Base-by-base conservation (phyloP, 2,888 invertebrate genomes). In the Chelonus formosanus region DNA sequence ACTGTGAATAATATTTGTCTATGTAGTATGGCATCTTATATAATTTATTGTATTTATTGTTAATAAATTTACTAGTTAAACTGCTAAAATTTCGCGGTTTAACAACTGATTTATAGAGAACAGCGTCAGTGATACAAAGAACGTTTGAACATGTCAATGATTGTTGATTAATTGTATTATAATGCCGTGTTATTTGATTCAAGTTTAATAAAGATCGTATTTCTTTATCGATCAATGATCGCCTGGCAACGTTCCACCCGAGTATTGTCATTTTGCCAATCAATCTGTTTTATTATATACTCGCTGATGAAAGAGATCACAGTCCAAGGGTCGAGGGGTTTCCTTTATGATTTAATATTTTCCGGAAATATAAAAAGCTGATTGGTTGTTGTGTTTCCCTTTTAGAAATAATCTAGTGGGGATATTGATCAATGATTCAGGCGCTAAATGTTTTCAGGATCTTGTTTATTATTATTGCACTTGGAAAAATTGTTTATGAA, bases 1-100 rank as follows among this genome's bases (percentile, higher is more conserved):
- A 83, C 83, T 67, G 78, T 4, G 80, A 76, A 54, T 78, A 80
- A 36, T 75, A 70, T 20, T 70, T 67, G 20, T 79, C 78, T 3
- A 78, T 69, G 47, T 74, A 75, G 63, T 75, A 77, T 10, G 82
- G 80, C 81, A 82, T 83, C 55, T 70, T 76, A 68, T 50, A 45
- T 43, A 36, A 32, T 65, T 54, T 53, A 7, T 47, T 53, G n/a
- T n/a, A 5, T 34, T 5, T 40, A 53, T 54, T 68, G 40, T 10
- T 55, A 44, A 48, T 59, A 32, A 53, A 55, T n/a, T 62, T 58
- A 35, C 52, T 48, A 7, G 68, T 62, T 56, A 71, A 65, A 55
- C 58, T 59, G 1, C 71, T 68, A 52, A 66, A 72, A 53, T 56
- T 65, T 7, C 61, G 10, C 50, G 60, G n/a, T 52, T 58, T 62